Conservation (phyloP, 2,888 invertebrate genomes). For the Smittia aterrima region DNA sequence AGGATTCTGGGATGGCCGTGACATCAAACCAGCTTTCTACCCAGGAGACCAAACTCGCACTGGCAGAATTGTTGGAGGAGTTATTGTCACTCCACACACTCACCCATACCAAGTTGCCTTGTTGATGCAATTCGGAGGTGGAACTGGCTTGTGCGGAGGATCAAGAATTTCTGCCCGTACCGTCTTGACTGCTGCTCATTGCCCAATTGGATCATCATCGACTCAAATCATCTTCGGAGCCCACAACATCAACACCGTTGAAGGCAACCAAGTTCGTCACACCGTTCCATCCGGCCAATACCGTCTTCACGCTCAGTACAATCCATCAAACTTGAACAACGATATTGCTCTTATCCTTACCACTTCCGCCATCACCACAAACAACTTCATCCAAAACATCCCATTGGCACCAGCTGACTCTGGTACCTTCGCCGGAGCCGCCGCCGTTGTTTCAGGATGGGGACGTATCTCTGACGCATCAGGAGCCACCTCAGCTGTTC, state of each 20-base stretch:
- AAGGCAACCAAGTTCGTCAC: conserved; percentile 12
- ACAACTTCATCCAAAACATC: conserved; percentile 47
- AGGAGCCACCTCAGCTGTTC: conserved; percentile 46
- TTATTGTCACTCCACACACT: conserved; percentile 45
- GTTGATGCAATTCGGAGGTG: conserved; percentile 16
- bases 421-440: conserved; percentile 49
- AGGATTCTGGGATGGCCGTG: conserved; percentile 34
- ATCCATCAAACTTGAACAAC: conserved; percentile 47
- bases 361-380: conserved; percentile 45
- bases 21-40: background rate
- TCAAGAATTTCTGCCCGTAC: conserved; percentile 46
- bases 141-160: conserved; percentile 48
- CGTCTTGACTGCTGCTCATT: conserved; percentile 44
- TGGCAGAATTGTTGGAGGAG: conserved; percentile 37
- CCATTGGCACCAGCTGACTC: conserved; percentile 43
- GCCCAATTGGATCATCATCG: conserved; percentile 49
- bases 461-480: conserved; percentile 42
- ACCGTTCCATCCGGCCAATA: conserved; percentile 5
- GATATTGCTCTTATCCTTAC: conserved; percentile 49
- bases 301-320: conserved; percentile 41
- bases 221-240: conserved; percentile 26
- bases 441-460: conserved; percentile 48
- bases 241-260: conserved; percentile 16
- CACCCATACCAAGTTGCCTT: conserved; percentile 45
- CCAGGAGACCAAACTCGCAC: background rate